Base-by-base conservation (phyloP, 2,797 vertebrate genomes). In the Craterocephalus amniculus region DNA sequence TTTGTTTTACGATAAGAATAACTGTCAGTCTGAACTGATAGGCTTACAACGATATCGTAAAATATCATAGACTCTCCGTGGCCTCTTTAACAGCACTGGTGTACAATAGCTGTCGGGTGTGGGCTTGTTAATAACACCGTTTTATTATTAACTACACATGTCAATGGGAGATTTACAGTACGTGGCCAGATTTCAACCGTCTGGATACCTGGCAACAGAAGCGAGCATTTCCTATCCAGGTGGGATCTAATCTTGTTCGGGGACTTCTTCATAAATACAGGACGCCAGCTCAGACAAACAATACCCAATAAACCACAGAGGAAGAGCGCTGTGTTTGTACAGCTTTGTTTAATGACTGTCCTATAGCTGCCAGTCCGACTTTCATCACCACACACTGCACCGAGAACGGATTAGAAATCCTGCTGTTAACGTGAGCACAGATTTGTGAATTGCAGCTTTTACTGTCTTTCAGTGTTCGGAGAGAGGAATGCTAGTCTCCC, bases 161-260 rank as follows among this genome's bases (percentile, higher is more conserved):
- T 89, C 85, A 83, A 76, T 79, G 66, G 79, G 72, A 83, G 83
- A 87, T 84, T 91, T 89, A 91, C 84, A 91, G 88, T 88, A 79
- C 78, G 74, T 68, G 61, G 79, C 65, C 62, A 72, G 76, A 72
- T 87, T 78, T 88, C 83, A 82, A 84, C 76, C 43, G 82, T 88
- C 85, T 89, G 78, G 76, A 88, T 90, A 87, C 86, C 89, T 93
- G 87, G 86, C 91, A 92, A 82, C 84, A 84, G 77, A 83, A 84
- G 70, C 62, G 45, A 88, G 74, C 80, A 79, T 85, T 92, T 92
- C 92, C 91, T 88, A 80, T 83, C 83, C 93, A 95, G 94, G 93
- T 94, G 94, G 90, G 88, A 90, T 88, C 75, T 90, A 88, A 94
- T 94, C 92, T 92, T 93, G 84, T 86, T 88, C 72, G 88, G 92